Evolutionary conservation across 2,888 invertebrate genomes (phyloP).

Genomic region (Drosophila vallismaia): DNA sequence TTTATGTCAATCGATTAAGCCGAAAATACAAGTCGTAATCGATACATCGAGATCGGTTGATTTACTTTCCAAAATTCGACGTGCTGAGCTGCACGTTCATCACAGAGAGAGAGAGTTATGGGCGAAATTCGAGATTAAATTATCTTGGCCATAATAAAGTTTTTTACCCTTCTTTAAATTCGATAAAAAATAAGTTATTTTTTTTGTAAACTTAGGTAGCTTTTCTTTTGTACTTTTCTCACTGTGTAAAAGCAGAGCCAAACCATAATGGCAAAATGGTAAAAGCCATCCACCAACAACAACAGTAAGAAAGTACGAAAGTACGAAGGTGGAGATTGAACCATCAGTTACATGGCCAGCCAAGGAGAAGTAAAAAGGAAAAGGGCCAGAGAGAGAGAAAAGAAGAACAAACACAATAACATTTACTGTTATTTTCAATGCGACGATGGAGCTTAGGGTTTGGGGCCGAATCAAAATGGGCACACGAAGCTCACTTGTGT

Average conservation of each 20-base stretch:
- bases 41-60: slow-evolving; percentile 33
- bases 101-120: slow-evolving; percentile 37
- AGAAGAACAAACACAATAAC: slow-evolving; percentile 48
- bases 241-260: slow-evolving; percentile 27
- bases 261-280: slow-evolving; percentile 31
- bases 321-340: slow-evolving; percentile 24
- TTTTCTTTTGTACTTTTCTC: not conserved
- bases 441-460: slow-evolving; percentile 25
- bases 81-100: slow-evolving; percentile 25
- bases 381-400: slow-evolving; percentile 1
- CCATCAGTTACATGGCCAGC: slow-evolving; percentile 44
- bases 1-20: slow-evolving; percentile 20
- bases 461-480: slow-evolving; percentile 45
- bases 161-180: no score
- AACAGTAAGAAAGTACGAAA: not conserved
- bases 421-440: slow-evolving; percentile 55
- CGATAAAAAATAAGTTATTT: not conserved
- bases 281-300: slow-evolving; percentile 28
- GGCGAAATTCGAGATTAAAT: slow-evolving; percentile 11
- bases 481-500: slow-evolving; percentile 25
- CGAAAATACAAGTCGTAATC: slow-evolving; percentile 11
- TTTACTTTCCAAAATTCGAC: slow-evolving; percentile 36
- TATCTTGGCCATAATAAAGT: no score
- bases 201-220: no score
- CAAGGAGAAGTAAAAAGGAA: slow-evolving; percentile 13